phyloP scores from a whole-genome alignment of 2,888 invertebrate species.

The Pomacea canaliculata region DNA sequence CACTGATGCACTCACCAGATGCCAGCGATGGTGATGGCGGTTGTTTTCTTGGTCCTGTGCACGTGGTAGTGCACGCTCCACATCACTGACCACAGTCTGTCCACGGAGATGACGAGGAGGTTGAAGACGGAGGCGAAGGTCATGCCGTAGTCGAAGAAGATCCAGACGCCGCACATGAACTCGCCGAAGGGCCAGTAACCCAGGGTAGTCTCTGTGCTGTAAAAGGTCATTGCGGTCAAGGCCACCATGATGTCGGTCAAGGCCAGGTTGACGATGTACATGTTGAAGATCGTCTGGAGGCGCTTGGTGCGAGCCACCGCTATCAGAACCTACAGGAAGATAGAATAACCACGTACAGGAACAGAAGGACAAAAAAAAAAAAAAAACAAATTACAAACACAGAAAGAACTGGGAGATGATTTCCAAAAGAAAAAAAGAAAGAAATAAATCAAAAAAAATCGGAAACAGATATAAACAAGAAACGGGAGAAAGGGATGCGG shows the following conservation, averaged over 20 bases:
- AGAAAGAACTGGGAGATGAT: too few relatives aligned
- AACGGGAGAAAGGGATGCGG: too few relatives aligned
- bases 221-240: slow-evolving; percentile 25
- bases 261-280: slow-evolving; percentile 52
- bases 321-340: slow-evolving; percentile 52
- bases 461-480: neutral
- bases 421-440: neutral
- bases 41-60: slow-evolving; percentile 50
- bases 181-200: slow-evolving; percentile 67
- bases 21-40: slow-evolving; percentile 21
- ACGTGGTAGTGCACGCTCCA: slow-evolving; percentile 53
- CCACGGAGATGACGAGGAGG: slow-evolving; percentile 62
- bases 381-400: neutral
- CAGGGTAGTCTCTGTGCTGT: slow-evolving; percentile 38
- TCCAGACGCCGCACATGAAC: slow-evolving; percentile 66
- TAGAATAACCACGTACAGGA: neutral
- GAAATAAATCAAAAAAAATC: neutral
- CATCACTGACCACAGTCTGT: slow-evolving; percentile 59
- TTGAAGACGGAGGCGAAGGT: slow-evolving; percentile 68
- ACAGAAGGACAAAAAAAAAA: neutral
- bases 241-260: slow-evolving; percentile 65
- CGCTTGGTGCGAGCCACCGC: slow-evolving; percentile 60
- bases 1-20: neutral
- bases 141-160: slow-evolving; percentile 69
- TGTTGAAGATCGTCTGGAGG: slow-evolving; percentile 66